phyloP scores from a whole-genome alignment of 2,888 invertebrate genomes.

The Cecidostiba fungosa region DNA sequence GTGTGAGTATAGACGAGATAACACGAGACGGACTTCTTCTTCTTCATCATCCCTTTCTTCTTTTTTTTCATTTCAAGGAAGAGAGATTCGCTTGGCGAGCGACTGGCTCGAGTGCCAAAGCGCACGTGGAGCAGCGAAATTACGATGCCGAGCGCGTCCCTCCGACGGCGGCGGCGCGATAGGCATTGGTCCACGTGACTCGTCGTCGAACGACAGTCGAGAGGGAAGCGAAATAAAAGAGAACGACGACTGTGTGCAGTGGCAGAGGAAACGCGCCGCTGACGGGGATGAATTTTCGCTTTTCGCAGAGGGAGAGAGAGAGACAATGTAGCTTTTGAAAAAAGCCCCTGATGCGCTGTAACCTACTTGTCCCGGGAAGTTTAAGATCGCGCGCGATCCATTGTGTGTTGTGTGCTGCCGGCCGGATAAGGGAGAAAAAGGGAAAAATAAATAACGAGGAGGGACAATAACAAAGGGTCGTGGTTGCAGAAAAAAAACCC shows the following conservation, averaged over 20 bases:
- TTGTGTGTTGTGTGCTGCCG: neutral
- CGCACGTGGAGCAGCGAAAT: constrained; percentile 57
- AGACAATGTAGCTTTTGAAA: constrained; percentile 1
- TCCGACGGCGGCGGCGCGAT: constrained; percentile 37
- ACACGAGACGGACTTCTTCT: constrained; percentile 45
- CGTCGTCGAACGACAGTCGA: neutral
- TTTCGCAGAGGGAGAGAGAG: no score
- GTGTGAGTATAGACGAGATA: constrained; percentile 44
- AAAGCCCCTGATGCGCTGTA: neutral
- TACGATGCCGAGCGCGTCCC: constrained; percentile 61
- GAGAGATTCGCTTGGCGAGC: constrained; percentile 57
- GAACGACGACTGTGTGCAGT: neutral
- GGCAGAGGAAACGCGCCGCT: neutral
- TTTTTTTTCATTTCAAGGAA: constrained; percentile 10
- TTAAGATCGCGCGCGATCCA: neutral
- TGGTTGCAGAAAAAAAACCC: neutral
- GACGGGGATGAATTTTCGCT: constrained; percentile 6
- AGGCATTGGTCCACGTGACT: constrained; percentile 56
- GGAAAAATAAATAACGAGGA: neutral
- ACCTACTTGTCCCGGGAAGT: neutral
- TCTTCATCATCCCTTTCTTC: constrained; percentile 23
- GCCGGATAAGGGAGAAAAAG: neutral
- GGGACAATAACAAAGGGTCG: neutral
- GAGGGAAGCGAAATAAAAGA: neutral
- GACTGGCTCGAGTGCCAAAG: constrained; percentile 49